Conservation (phyloP, 2,113 vertebrate species). For the Empidonax traillii region DNA sequence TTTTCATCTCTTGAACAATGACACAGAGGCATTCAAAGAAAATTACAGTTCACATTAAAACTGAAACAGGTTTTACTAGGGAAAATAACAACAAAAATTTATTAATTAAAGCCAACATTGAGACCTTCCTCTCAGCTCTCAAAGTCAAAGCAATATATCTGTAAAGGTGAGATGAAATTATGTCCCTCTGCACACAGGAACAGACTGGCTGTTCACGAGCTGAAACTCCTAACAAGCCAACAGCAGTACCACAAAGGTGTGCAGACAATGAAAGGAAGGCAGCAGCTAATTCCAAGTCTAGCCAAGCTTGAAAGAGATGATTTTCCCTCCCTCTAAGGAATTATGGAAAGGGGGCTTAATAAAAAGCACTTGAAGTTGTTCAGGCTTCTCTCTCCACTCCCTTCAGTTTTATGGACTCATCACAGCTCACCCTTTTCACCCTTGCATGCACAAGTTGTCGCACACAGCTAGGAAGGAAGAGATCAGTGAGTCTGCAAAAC, state of each 20-base stretch:
- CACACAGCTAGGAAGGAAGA: not conserved
- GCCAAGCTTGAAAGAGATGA: slow-evolving; percentile 8
- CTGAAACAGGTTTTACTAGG: not conserved
- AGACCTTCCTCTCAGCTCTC: not conserved
- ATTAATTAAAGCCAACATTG: not conserved
- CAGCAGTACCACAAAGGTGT: not conserved
- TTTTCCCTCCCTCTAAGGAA: not conserved
- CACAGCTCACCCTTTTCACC: not conserved
- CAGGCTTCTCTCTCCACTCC: not conserved
- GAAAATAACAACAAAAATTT: not conserved
- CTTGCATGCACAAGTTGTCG: not conserved
- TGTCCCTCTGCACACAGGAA: not conserved
- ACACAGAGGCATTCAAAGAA: not conserved
- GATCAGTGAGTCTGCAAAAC: not conserved
- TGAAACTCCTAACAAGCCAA: not conserved
- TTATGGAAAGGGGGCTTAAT: not conserved
- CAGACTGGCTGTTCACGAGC: not conserved
- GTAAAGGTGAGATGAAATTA: not conserved
- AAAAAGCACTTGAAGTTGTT: not conserved
- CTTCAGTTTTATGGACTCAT: not conserved
- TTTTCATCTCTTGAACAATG: not conserved
- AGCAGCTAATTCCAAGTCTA: not conserved
- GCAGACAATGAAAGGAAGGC: not conserved
- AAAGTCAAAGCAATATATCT: not conserved
- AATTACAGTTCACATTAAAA: not conserved